Evolutionary conservation across 2,797 vertebrate genomes (phyloP).

Genomic region (Semaprochilodus insignis): DNA sequence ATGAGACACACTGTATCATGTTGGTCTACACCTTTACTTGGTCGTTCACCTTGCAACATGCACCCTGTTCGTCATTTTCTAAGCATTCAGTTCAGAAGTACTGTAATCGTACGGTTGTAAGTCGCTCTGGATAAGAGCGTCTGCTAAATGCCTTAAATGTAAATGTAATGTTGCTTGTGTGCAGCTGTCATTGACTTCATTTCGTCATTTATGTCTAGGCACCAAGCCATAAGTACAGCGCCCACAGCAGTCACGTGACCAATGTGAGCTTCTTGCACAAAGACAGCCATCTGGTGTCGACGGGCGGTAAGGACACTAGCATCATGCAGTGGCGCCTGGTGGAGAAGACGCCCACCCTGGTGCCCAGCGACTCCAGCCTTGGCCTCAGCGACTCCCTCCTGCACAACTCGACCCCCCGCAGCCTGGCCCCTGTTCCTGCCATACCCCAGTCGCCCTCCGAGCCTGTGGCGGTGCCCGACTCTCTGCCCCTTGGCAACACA

Average conservation of each 20-base stretch:
- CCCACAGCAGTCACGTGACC: conserved; percentile 98
- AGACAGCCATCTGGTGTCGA: conserved; percentile 93
- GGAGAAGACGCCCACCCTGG: conserved; percentile 77
- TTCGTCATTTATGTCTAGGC: conserved; percentile 78
- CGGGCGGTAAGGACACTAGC: conserved; percentile 96
- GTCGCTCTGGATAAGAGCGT: too few relatives aligned
- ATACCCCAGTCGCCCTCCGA: conserved; percentile 46
- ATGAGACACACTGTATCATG: too few relatives aligned
- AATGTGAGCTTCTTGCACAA: conserved; percentile 93
- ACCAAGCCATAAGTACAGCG: conserved; percentile 95
- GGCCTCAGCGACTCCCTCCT: conserved; percentile 68
- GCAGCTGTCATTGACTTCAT: too few relatives aligned
- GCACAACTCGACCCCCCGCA: conserved; percentile 69
- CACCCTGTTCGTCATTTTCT: too few relatives aligned
- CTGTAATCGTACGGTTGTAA: too few relatives aligned
- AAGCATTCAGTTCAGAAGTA: background rate
- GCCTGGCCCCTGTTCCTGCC: conserved; percentile 55
- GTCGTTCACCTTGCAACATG: too few relatives aligned
- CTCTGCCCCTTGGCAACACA: conserved; percentile 35
- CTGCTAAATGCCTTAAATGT: too few relatives aligned
- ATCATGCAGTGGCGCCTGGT: conserved; percentile 96
- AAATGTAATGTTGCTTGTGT: conserved; percentile 1
- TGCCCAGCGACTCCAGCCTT: conserved; percentile 62
- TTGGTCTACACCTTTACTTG: too few relatives aligned
- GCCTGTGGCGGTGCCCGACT: conserved; percentile 15